Conservation (phyloP, 1,140 invertebrate species). For the Lanistes nyassanus region DNA sequence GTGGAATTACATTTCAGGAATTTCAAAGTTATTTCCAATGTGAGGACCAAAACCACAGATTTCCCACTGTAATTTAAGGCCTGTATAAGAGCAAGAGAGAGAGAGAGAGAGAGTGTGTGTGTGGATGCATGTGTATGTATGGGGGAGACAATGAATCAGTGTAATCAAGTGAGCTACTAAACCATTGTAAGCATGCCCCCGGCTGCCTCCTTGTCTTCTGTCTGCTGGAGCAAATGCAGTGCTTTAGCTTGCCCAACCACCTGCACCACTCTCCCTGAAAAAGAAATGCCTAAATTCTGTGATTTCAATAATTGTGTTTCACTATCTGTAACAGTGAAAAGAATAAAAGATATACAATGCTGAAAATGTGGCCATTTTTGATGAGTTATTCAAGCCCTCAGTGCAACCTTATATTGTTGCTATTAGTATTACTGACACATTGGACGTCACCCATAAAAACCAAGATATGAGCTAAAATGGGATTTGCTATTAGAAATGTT, state of each 20-base stretch:
- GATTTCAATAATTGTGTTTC: background rate
- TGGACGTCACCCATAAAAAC: too few relatives aligned
- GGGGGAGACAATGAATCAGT: too few relatives aligned
- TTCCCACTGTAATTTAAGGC: background rate
- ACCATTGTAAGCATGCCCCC: conserved; percentile 86
- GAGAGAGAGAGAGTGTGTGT: background rate
- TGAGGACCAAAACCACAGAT: background rate
- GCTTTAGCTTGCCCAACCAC: conserved; percentile 79
- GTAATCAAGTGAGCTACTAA: too few relatives aligned
- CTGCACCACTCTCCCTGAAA: conserved; percentile 78
- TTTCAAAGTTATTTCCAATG: too few relatives aligned
- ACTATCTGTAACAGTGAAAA: background rate
- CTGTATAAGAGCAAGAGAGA: background rate
- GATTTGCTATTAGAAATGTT: too few relatives aligned
- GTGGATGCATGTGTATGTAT: too few relatives aligned
- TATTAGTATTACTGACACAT: too few relatives aligned
- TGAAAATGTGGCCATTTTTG: too few relatives aligned
- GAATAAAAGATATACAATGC: background rate
- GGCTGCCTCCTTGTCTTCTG: conserved; percentile 80
- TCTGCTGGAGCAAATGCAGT: conserved; percentile 80
- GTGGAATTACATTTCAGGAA: too few relatives aligned
- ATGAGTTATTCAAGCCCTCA: too few relatives aligned
- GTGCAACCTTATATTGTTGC: too few relatives aligned
- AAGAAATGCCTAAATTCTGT: background rate
- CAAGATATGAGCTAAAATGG: too few relatives aligned